Base-by-base conservation (phyloP, 2,113 vertebrate species). In the Osmerus eperlanus region DNA sequence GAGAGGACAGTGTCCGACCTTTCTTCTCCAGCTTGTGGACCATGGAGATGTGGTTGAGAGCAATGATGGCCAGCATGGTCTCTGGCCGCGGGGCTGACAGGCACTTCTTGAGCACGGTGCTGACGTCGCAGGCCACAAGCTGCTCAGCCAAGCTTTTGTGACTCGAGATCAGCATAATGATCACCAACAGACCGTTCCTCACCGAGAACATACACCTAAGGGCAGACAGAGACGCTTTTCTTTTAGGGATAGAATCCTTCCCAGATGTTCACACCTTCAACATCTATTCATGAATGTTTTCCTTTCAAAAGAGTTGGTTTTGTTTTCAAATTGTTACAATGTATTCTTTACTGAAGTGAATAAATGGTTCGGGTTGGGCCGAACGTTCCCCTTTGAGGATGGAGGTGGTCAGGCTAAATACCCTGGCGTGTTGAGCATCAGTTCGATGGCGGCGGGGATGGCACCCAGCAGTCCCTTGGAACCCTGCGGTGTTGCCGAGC, bases 111-210 rank as follows among this genome's bases (percentile, higher is more conserved):
- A 99, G 92, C 61, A 94, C 90, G 2, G 80, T 0, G 21, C 81
- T 90, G 64, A 98, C 82, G 1, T 82, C 91, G 0, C 76, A 92
- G 36, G 92, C 91, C 41, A 87, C 87, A 82, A 99, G 91, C 89
- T 96, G 95, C 84, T 97, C 94, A 0, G 94, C 95, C 84, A 99
- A 90, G 53, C 92, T 93, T 79, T 93, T 94, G 71, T 97, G 96
- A 79, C 90, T 89, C 0, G 94, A 94, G 59, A 96, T 88, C 76
- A 99, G 92, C 92, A 93, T 89, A 82, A 91, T 94, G 86, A 96
- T 83, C 47, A 99, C 91, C 59, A 96, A 91, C 56, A 99, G 88
- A 3, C 96, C 96, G 1, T 95, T 95, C 54, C 81, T 90, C 73
- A 97, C 94, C 0, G 94, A 94, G 0, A 90, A 87, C 14, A 84